Conservation (phyloP, 2,113 vertebrate genomes). For the Colistium nudipinnis region DNA sequence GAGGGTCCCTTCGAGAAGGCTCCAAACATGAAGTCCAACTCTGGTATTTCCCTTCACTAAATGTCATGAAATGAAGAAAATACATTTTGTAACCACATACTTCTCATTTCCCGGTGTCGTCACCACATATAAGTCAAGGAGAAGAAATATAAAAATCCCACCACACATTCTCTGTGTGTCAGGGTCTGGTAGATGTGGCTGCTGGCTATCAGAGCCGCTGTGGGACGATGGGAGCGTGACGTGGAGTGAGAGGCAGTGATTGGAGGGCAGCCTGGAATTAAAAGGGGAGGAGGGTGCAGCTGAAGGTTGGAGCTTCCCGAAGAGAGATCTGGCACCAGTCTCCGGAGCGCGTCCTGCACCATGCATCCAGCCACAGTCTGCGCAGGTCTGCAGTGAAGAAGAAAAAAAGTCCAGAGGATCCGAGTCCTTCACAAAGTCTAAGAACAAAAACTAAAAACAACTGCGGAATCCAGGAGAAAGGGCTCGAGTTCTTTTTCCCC, state of each 20-base stretch:
- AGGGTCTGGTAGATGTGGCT: conserved; percentile 39
- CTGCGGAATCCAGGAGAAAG: conserved; percentile 17
- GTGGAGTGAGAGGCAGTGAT: conserved; percentile 68
- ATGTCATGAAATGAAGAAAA: conserved; percentile 7
- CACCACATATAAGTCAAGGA: not conserved
- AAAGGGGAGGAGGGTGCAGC: conserved; percentile 69
- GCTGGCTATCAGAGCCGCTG: conserved; percentile 43
- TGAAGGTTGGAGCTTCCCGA: conserved; percentile 51
- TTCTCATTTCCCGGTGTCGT: conserved; percentile 35
- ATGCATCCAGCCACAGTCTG: conserved; percentile 60
- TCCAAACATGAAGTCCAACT: not conserved
- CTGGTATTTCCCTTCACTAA: not conserved
- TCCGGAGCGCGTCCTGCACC: conserved; percentile 31
- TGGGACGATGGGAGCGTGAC: conserved; percentile 69
- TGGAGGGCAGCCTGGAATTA: conserved; percentile 71
- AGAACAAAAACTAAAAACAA: too few species aligned
- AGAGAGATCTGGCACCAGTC: conserved; percentile 50
- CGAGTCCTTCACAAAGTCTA: too few species aligned
- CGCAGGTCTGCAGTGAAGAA: conserved; percentile 25
- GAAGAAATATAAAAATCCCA: conserved; percentile 11
- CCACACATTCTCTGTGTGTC: not conserved
- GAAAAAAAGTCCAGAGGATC: too few species aligned
- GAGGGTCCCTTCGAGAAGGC: not conserved
- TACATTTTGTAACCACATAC: not conserved
- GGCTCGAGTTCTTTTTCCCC: not conserved